Base-by-base conservation (phyloP, 2,113 vertebrate genomes). In the Cacatua alba region DNA sequence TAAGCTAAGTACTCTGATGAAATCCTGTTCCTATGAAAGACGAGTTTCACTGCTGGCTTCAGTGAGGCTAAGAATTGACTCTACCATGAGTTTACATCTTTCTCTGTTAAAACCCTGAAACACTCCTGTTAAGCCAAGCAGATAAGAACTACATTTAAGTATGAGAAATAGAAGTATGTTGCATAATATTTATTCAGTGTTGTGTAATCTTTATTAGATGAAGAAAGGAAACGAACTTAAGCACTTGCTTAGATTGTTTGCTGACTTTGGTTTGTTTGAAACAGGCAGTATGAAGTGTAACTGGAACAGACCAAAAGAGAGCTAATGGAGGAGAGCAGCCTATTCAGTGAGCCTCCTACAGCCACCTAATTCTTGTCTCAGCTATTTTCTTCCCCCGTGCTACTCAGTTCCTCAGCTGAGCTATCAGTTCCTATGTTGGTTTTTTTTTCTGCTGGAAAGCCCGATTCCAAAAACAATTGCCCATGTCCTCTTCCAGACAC, bases 331-430 rank as follows among this genome's bases (percentile, higher is more conserved):
- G 3, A 53, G 11, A 76, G 41, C 11, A 53, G 4, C 13, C 28
- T 41, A 9, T 39, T 53, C 33, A 51, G 6, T 25, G 20, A 0
- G 0, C 19, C 23, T 93, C 57, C 43, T 52, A 44, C 35, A 67
- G 35, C 13, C 0, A 0, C 6, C 2, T 6, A 41, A 62, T 29
- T 31, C 26, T 55, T 69, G 52, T 8, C 37, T 93, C 53, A 88
- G 26, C 13, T 74, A 11, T 57, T 26, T 94, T 57, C 23, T 46
- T 46, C 43, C 60, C n/a, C 90, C 13, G 7, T 18, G 7, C 44
- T 49, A 70, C 17, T 37, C 52, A 59, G 31, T 37, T 92, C 17
- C 49, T 82, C 35, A 59, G n/a, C 37, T 88, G 9, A 82, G 28
- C 19, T 68, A 57, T 43, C 5, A 24, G 17, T 49, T 88, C 5